Percentiles rank a stretch among this genome's conserved stretches.
Evolutionary conservation across 2,797 vertebrate species (phyloP).

Genomic region (Vireo griseus): DNA sequence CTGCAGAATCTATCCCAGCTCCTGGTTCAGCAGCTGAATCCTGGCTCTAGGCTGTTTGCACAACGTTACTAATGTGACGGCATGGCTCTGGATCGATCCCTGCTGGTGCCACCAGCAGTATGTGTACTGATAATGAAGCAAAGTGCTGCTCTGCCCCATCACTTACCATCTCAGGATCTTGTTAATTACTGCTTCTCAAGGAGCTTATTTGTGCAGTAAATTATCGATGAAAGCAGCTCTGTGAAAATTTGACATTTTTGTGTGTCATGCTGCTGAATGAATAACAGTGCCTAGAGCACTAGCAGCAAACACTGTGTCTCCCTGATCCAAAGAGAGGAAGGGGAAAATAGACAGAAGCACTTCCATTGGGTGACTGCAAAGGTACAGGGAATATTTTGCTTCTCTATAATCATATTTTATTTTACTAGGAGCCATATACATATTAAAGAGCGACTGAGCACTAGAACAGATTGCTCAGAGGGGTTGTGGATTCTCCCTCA

Average conservation of each 20-base stretch:
- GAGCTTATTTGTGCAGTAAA: neutral
- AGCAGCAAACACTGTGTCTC: rapidly evolving
- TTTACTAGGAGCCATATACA: neutral
- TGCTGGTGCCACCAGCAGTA: neutral
- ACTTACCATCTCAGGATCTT: neutral
- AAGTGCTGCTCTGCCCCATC: neutral
- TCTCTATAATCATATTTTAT: neutral
- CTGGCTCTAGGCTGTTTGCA: neutral
- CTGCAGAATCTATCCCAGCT: neutral
- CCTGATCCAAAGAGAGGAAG: rapidly evolving
- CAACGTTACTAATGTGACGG: rapidly evolving
- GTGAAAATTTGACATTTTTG: neutral
- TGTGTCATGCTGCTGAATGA: neutral
- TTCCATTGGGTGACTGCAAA: neutral
- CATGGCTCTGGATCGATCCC: rapidly evolving
- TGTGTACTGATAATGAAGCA: neutral
- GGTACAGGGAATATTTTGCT: neutral
- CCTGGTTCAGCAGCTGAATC: neutral
- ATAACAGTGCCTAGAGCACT: neutral
- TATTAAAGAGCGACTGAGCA: neutral
- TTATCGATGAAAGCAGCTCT: neutral
- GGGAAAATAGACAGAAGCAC: neutral
- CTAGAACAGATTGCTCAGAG: neutral
- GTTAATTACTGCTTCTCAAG: neutral
- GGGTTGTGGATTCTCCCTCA: neutral